Percentiles rank a stretch among this genome's conserved stretches.
Evolutionary conservation across 2,797 vertebrate species (phyloP).

Genomic region (Arremon brunneinucha): DNA sequence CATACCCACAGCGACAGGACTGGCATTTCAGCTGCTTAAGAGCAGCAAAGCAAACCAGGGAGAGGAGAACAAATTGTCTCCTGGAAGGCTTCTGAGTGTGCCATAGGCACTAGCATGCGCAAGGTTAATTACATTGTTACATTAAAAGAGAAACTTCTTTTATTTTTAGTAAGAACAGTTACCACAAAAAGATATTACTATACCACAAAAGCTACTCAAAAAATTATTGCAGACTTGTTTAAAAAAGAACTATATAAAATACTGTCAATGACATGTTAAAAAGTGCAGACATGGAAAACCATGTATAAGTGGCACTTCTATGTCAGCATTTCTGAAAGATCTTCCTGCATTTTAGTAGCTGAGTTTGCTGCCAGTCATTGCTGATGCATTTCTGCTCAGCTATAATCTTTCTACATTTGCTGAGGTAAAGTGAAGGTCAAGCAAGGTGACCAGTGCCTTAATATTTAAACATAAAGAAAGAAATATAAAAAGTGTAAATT

Average conservation of each 20-base stretch:
- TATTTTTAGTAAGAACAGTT: neutral
- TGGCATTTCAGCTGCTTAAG: neutral
- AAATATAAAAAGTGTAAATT: neutral
- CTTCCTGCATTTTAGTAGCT: neutral
- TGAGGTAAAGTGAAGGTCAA: neutral
- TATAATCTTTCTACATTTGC: neutral
- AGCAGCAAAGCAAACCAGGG: neutral
- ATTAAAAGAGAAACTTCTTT: neutral
- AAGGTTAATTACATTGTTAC: neutral
- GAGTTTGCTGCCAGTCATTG: neutral
- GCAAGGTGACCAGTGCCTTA: neutral
- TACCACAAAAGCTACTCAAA: neutral
- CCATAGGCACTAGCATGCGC: neutral
- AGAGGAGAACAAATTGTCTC: neutral
- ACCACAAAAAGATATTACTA: neutral
- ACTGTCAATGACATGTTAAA: neutral
- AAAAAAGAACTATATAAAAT: neutral
- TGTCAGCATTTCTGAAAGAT: neutral
- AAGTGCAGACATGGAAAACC: neutral
- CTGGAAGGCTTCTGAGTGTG: neutral
- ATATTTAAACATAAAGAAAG: neutral
- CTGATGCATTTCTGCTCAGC: neutral
- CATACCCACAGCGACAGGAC: rapidly evolving
- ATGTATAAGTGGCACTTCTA: neutral
- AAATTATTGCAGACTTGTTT: neutral